These are phyloP conservation scores for Rotaria magnacalcarata DNA, from an alignment of 2,888 invertebrate genomes.

Conservation along the genomic window DNA sequence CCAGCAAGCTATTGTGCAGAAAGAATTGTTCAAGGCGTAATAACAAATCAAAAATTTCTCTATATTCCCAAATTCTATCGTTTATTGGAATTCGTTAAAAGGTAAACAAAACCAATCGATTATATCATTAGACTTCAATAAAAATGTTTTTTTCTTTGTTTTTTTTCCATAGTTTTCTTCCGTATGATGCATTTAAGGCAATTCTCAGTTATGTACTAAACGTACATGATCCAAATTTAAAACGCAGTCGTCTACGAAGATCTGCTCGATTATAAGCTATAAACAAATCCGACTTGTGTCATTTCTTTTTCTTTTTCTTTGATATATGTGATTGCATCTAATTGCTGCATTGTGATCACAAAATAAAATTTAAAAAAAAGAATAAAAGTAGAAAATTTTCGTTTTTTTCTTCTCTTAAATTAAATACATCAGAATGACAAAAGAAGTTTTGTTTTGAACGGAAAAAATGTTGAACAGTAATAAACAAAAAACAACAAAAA, in stretches of 20 bases:
- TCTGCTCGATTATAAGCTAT: neutral
- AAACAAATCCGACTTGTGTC: neutral
- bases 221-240: slow-evolving; percentile 34
- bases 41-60: slow-evolving; percentile 24
- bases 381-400: too few species aligned
- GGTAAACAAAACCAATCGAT: neutral
- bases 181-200: slow-evolving; percentile 27
- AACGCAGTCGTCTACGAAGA: neutral
- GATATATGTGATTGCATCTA: neutral
- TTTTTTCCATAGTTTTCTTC: neutral
- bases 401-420: too few species aligned
- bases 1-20: neutral
- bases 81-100: slow-evolving; percentile 2
- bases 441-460: neutral
- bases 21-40: slow-evolving; percentile 28
- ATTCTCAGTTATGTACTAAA: slow-evolving; percentile 15
- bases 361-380: neutral
- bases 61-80: slow-evolving; percentile 27
- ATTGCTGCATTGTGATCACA: neutral
- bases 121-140: neutral
- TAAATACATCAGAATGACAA: neutral
- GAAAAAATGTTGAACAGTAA: neutral
- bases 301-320: neutral
- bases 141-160: too few species aligned
- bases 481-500: neutral